Percentiles rank a stretch among this genome's conserved stretches.
Conservation (phyloP, 2,888 invertebrate genomes). For the Timandra comae region DNA sequence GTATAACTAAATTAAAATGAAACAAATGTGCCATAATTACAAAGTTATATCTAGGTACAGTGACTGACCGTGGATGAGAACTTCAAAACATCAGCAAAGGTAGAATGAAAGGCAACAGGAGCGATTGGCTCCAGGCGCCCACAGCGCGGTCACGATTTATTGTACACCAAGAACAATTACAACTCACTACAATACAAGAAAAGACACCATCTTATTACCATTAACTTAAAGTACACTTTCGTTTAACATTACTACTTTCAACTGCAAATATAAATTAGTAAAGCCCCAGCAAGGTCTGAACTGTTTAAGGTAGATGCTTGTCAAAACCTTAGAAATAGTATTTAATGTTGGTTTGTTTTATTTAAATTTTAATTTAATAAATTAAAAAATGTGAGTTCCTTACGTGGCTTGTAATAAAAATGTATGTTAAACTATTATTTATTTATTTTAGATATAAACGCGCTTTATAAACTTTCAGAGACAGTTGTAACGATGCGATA, state of each 20-base stretch:
- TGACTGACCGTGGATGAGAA: slow-evolving; percentile 16
- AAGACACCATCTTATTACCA: slow-evolving; percentile 23
- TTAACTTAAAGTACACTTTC: slow-evolving; percentile 27
- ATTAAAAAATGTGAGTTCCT: no score
- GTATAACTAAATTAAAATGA: no score
- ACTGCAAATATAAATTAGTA: slow-evolving; percentile 24
- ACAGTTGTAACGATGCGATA: no score
- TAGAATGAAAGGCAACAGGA: slow-evolving; percentile 59
- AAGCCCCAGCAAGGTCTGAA: slow-evolving; percentile 41
- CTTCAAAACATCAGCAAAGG: slow-evolving; percentile 32
- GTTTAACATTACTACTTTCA: slow-evolving; percentile 18
- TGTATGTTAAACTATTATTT: no score
- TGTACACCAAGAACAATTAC: slow-evolving; percentile 33
- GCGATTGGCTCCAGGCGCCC: slow-evolving; percentile 62
- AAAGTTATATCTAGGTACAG: no score
- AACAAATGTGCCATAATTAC: no score
- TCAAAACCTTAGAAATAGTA: slow-evolving; percentile 38
- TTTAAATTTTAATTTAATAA: no score
- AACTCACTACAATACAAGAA: no score
- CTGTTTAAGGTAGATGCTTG: slow-evolving; percentile 64
- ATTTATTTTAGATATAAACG: no score
- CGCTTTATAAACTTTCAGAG: no score
- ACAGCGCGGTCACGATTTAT: slow-evolving; percentile 66
- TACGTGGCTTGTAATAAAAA: no score
- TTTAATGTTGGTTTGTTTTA: slow-evolving; percentile 38